These are phyloP conservation scores for Rhinatrema bivittatum DNA, from an alignment of 2,797 vertebrate species.

Conservation along the genomic window DNA sequence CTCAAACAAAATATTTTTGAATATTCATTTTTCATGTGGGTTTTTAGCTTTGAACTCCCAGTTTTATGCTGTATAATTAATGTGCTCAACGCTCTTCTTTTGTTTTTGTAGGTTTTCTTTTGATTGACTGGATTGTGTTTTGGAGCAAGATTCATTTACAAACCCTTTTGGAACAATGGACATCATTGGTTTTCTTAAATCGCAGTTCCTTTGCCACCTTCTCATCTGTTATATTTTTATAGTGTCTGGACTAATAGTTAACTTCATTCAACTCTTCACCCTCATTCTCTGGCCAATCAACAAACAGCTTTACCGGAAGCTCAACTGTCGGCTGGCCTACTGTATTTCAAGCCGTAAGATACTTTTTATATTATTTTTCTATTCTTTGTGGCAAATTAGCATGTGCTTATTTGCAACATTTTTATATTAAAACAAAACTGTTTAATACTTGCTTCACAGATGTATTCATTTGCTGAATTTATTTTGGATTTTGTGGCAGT, in stretches of 20 bases:
- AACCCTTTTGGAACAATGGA: slow-evolving; percentile 65
- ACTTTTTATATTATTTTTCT: no score
- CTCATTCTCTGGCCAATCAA: slow-evolving; percentile 79
- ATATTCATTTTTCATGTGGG: no score
- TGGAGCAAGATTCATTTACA: not conserved
- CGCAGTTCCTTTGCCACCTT: slow-evolving; percentile 83
- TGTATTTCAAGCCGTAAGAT: slow-evolving; percentile 85
- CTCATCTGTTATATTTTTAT: slow-evolving; percentile 89
- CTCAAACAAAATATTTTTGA: no score
- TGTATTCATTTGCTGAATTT: no score
- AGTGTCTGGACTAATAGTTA: slow-evolving; percentile 80
- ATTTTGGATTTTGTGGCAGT: no score
- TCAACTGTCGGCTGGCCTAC: slow-evolving; percentile 88
- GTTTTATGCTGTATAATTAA: no score
- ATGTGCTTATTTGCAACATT: no score
- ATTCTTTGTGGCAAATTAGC: no score
- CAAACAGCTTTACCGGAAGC: slow-evolving; percentile 80
- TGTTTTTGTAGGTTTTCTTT: slow-evolving; percentile 10
- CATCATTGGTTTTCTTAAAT: slow-evolving; percentile 75
- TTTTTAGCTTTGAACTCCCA: no score
- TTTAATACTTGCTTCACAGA: no score
- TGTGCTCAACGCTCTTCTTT: not conserved
- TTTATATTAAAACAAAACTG: no score
- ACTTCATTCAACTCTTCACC: slow-evolving; percentile 80
- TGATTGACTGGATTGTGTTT: slow-evolving; percentile 5